Conservation (phyloP, 2,888 invertebrate genomes). For the Apamea monoglypha region DNA sequence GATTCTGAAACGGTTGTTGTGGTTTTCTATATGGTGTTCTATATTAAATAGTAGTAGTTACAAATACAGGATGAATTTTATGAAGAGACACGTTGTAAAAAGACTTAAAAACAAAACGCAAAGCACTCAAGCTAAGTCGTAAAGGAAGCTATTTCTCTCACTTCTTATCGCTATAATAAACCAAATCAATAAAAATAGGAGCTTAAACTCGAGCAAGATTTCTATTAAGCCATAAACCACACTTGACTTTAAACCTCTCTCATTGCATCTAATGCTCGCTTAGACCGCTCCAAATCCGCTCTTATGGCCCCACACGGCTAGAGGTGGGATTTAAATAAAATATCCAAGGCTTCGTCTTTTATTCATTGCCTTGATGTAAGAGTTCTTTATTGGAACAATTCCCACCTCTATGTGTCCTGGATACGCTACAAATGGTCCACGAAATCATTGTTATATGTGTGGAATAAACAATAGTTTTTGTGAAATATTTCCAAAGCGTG, state of each 20-base stretch:
- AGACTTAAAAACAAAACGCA: background rate
- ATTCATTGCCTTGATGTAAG: conserved; percentile 59
- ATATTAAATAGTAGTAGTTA: too few species aligned
- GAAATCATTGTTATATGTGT: conserved; percentile 14
- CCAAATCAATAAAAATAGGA: conserved; percentile 23
- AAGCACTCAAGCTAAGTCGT: background rate
- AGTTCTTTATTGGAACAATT: conserved; percentile 64
- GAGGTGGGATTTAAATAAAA: conserved; percentile 62
- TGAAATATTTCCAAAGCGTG: background rate
- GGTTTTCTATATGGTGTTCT: too few species aligned
- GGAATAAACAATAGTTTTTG: background rate
- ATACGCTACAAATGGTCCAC: conserved; percentile 33
- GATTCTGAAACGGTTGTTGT: background rate
- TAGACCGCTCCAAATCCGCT: conserved; percentile 41
- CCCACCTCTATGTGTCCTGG: conserved; percentile 33
- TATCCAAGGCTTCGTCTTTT: conserved; percentile 60
- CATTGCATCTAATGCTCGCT: conserved; percentile 36
- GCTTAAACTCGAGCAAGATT: conserved; percentile 7
- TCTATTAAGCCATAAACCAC: conserved; percentile 47
- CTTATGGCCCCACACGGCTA: conserved; percentile 52
- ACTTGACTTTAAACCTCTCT: conserved; percentile 37
- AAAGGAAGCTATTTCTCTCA: conserved; percentile 1
- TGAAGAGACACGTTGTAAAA: background rate
- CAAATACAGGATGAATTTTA: background rate
- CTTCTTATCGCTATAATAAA: conserved; percentile 1